Percentiles rank a stretch among this genome's conserved stretches.
Conservation (phyloP, 2,797 vertebrate genomes). For the Syndactyla subalaris region DNA sequence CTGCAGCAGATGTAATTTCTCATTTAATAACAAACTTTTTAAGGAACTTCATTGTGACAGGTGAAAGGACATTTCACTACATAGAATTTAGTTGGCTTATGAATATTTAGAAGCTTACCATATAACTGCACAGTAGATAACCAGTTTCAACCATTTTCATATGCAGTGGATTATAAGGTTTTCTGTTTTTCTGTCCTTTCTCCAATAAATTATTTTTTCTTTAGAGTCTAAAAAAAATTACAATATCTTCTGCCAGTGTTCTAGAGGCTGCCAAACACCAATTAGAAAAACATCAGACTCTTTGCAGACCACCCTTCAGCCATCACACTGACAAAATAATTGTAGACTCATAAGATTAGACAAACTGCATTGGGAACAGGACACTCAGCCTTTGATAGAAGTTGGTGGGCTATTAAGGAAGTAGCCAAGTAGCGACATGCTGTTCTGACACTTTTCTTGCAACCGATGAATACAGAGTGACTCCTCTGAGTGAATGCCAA, state of each 20-base stretch:
- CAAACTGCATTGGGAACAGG: constrained; percentile 67
- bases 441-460: constrained; percentile 68
- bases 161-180: not conserved
- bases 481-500: constrained; percentile 62
- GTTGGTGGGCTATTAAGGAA: constrained; percentile 72
- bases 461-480: constrained; percentile 53
- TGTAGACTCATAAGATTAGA: constrained; percentile 70
- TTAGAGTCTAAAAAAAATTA: not conserved
- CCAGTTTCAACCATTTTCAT: not conserved
- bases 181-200: not conserved
- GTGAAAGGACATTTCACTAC: not conserved
- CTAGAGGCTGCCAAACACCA: constrained; percentile 53
- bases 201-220: not conserved
- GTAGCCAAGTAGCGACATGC: constrained; percentile 71
- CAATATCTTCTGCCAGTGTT: not conserved
- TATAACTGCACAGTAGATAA: not conserved
- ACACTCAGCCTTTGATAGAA: constrained; percentile 70
- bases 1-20: not conserved
- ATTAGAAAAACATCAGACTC: constrained; percentile 12
- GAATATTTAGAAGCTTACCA: not conserved
- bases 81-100: not conserved
- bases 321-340: constrained; percentile 77
- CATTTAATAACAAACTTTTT: not conserved
- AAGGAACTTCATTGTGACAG: not conserved
- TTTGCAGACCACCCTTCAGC: constrained; percentile 64